Conservation (phyloP, 2,888 invertebrate genomes). For the Disparrhopalites patrizii region DNA sequence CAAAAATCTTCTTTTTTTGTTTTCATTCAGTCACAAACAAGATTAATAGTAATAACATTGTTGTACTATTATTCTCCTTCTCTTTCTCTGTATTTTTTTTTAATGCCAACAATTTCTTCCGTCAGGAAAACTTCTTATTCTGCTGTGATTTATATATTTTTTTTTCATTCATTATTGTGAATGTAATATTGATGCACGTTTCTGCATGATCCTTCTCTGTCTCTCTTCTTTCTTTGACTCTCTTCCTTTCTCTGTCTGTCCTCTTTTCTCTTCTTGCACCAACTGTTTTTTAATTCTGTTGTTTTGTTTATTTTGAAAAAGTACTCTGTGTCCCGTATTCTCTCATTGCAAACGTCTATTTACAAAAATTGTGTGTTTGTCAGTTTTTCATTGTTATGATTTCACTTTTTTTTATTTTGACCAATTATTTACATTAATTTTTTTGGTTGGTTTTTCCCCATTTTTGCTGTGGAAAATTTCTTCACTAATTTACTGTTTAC, state of each 20-base stretch:
- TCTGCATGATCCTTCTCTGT: slow-evolving; percentile 19
- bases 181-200: slow-evolving; percentile 20
- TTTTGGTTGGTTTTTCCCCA: too few relatives aligned
- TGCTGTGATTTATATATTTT: slow-evolving; percentile 2
- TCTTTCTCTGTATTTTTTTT: slow-evolving; percentile 9
- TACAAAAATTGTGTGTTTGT: too few relatives aligned
- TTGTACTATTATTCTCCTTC: too few relatives aligned
- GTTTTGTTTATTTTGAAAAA: not conserved
- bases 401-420: too few relatives aligned
- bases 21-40: too few relatives aligned
- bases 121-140: slow-evolving; percentile 15
- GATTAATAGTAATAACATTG: too few relatives aligned
- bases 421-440: too few relatives aligned
- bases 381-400: too few relatives aligned
- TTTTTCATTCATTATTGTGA: slow-evolving; percentile 17
- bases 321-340: slow-evolving; percentile 20
- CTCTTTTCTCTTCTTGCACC: not conserved
- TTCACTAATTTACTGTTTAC: too few relatives aligned
- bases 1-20: too few relatives aligned
- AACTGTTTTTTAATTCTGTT: not conserved
- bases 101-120: slow-evolving; percentile 5
- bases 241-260: not conserved
- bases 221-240: slow-evolving; percentile 15
- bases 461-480: too few relatives aligned
- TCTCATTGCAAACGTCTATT: slow-evolving; percentile 25